These are phyloP conservation scores for Falco biarmicus DNA, from an alignment of 2,797 vertebrate genomes.

Conservation along the genomic window DNA sequence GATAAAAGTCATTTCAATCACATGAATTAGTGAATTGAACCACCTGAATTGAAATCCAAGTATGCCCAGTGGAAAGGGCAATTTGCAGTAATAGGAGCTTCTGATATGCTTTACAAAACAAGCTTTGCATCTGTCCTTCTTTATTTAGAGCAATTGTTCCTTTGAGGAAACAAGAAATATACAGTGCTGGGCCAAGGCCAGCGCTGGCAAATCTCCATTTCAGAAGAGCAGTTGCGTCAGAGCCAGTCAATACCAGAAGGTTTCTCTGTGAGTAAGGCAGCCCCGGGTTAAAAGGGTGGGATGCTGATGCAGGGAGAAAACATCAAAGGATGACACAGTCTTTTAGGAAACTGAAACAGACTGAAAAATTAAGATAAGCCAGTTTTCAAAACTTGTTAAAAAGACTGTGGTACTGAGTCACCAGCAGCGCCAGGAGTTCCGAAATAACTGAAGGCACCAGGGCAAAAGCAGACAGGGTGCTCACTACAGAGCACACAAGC, in stretches of 20 bases:
- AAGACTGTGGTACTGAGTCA: background rate
- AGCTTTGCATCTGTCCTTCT: conserved; percentile 49
- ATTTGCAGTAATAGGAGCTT: conserved; percentile 39
- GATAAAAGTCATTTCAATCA: conserved; percentile 27
- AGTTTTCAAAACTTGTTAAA: background rate
- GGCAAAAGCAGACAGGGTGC: background rate
- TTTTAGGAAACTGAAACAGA: conserved; percentile 35
- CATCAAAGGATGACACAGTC: conserved; percentile 50
- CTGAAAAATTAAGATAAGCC: conserved; percentile 33
- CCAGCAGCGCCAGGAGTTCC: background rate
- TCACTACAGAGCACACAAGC: rapidly evolving
- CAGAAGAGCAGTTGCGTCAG: conserved; percentile 54
- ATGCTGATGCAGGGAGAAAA: conserved; percentile 42
- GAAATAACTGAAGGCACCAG: background rate
- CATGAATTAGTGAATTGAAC: conserved; percentile 30
- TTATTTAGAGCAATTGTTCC: conserved; percentile 46
- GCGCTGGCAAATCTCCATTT: conserved; percentile 45
- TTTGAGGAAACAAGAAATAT: conserved; percentile 55
- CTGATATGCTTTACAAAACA: conserved; percentile 41
- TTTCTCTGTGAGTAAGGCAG: conserved; percentile 55
- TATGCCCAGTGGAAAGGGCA: conserved; percentile 41
- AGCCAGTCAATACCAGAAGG: conserved; percentile 15
- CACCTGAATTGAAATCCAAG: conserved; percentile 49
- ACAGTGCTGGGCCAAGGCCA: conserved; percentile 15
- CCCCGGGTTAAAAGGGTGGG: background rate